Evolutionary conservation across 2,888 invertebrate species (phyloP).

Genomic region (Agriopis aurantiaria): DNA sequence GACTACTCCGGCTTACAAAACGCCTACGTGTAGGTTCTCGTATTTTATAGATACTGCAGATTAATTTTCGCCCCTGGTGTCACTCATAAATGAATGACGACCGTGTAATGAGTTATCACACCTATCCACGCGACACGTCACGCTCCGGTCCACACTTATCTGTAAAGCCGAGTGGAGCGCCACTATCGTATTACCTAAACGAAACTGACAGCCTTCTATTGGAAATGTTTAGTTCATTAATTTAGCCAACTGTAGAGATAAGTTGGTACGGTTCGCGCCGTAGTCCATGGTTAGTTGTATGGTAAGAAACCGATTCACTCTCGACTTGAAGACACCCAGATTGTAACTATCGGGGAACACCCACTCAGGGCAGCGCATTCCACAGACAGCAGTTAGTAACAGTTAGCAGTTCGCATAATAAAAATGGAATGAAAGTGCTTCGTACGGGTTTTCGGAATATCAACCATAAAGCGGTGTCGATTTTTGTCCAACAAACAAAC

Average conservation of each 20-base stretch:
- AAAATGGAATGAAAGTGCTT: too few species aligned
- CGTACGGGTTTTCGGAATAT: too few species aligned
- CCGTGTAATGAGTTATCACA: slow-evolving; percentile 9
- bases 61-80: neutral
- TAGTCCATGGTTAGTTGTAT: slow-evolving; percentile 26
- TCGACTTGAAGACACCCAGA: too few species aligned
- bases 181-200: neutral
- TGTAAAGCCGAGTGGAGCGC: neutral
- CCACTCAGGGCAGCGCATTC: too few species aligned
- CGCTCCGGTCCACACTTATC: neutral
- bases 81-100: slow-evolving; percentile 5
- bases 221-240: neutral
- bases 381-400: too few species aligned
- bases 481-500: too few species aligned
- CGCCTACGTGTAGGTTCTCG: neutral
- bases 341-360: too few species aligned
- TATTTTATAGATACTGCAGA: neutral
- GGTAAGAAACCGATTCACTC: neutral
- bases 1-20: too few species aligned
- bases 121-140: slow-evolving; percentile 5
- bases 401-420: too few species aligned
- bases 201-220: neutral
- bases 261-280: slow-evolving; percentile 8
- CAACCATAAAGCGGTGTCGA: too few species aligned
- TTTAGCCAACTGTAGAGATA: neutral